Evolutionary conservation across 2,888 invertebrate species (phyloP).

Genomic region (Agonopterix alstromeriana): DNA sequence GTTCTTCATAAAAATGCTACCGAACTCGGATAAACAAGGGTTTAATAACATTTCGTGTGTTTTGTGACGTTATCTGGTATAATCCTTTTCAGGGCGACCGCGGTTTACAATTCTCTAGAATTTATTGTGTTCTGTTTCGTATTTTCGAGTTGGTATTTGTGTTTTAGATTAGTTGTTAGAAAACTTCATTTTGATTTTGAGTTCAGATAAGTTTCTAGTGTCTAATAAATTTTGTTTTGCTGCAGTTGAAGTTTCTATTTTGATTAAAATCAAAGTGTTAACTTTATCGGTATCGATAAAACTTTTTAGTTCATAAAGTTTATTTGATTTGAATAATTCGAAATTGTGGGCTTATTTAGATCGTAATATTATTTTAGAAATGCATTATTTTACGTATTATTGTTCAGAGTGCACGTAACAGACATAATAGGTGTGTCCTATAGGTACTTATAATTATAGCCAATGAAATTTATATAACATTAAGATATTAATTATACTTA

Average conservation of each 20-base stretch:
- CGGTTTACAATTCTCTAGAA: conserved; percentile 2
- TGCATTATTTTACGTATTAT: too few species aligned
- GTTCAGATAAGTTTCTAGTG: neutral
- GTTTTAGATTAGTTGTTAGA: neutral
- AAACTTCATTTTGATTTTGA: too few species aligned
- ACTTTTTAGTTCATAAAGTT: too few species aligned
- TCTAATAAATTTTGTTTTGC: neutral
- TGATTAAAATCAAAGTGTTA: neutral
- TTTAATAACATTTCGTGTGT: conserved; percentile 49
- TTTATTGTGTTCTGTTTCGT: neutral
- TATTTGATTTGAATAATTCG: too few species aligned
- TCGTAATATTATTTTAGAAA: too few species aligned
- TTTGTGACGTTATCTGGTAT: conserved; percentile 48
- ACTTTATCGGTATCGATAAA: too few species aligned
- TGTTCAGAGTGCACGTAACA: too few species aligned
- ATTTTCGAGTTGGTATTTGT: neutral
- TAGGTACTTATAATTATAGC: too few species aligned
- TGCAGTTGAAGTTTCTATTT: neutral
- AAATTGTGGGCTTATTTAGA: too few species aligned
- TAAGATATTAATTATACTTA: too few species aligned
- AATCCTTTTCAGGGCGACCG: conserved; percentile 27
- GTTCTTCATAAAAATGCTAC: conserved; percentile 72
- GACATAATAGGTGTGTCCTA: too few species aligned
- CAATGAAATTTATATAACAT: too few species aligned
- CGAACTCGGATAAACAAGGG: conserved; percentile 51